Evolutionary conservation across 2,797 vertebrate species (phyloP).

Genomic region (Sebastes trivittatus): DNA sequence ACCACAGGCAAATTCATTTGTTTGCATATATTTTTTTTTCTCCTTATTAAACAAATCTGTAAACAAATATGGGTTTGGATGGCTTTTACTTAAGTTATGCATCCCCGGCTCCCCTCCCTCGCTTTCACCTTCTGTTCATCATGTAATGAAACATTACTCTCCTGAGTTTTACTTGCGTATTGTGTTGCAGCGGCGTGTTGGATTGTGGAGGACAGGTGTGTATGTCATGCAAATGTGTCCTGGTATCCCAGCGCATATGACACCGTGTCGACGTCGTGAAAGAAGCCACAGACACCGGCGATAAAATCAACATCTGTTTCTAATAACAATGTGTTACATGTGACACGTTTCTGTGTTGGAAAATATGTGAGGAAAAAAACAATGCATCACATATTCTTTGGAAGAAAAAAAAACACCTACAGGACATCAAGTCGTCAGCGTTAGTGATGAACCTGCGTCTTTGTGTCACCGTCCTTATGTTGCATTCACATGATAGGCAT

Average conservation of each 20-base stretch:
- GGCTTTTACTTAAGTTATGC: constrained; percentile 80
- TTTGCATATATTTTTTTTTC: constrained; percentile 68
- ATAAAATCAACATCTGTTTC: constrained; percentile 82
- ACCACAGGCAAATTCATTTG: constrained; percentile 79
- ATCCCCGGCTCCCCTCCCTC: constrained; percentile 45
- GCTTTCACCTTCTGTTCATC: constrained; percentile 74
- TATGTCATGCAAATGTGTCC: constrained; percentile 75
- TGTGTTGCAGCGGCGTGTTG: constrained; percentile 56
- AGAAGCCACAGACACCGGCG: constrained; percentile 69
- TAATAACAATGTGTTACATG: constrained; percentile 80
- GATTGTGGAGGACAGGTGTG: constrained; percentile 74
- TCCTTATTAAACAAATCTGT: constrained; percentile 76
- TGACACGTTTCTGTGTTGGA: constrained; percentile 72
- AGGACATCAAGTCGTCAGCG: constrained; percentile 74
- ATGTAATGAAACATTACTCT: constrained; percentile 77
- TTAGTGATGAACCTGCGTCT: constrained; percentile 67
- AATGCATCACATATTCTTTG: constrained; percentile 58
- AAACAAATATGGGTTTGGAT: constrained; percentile 73
- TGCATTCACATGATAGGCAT: constrained; percentile 63
- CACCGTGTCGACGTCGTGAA: constrained; percentile 71
- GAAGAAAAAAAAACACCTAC: constrained; percentile 47
- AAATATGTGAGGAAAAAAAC: constrained; percentile 53
- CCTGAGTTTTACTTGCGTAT: constrained; percentile 64
- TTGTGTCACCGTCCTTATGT: constrained; percentile 74
- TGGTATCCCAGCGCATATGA: constrained; percentile 69